Conservation (phyloP, 2,888 invertebrate species). For the Parnassius glacialis region DNA sequence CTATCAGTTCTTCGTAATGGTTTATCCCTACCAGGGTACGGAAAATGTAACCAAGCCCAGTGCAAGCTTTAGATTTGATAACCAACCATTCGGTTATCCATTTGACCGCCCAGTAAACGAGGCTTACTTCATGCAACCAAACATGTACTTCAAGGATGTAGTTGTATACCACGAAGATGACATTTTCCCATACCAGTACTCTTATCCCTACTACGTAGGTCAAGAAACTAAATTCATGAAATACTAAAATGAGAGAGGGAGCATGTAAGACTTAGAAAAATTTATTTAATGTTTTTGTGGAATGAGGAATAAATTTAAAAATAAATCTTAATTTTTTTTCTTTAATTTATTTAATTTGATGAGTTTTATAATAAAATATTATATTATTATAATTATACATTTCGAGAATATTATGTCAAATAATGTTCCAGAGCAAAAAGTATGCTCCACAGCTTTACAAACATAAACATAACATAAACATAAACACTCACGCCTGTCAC, state of each 20-base stretch:
- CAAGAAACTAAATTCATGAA: constrained; percentile 43
- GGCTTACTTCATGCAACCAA: constrained; percentile 74
- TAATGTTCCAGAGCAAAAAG: too few species aligned
- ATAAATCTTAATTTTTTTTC: constrained; percentile 5
- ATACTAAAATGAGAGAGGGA: constrained; percentile 42
- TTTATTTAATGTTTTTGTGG: not conserved
- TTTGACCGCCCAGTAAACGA: constrained; percentile 77
- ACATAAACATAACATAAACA: too few species aligned
- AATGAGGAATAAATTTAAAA: not conserved
- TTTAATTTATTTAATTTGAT: not conserved
- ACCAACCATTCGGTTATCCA: constrained; percentile 80
- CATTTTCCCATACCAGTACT: constrained; percentile 50
- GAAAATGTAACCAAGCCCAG: constrained; percentile 48
- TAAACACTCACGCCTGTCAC: too few species aligned
- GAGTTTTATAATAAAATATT: too few species aligned
- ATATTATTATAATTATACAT: too few species aligned
- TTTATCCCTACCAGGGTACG: constrained; percentile 75
- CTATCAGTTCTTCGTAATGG: constrained; percentile 83
- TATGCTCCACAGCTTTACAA: too few species aligned
- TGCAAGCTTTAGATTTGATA: constrained; percentile 60
- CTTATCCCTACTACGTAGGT: constrained; percentile 42
- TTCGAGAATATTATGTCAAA: too few species aligned
- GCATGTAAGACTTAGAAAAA: constrained; percentile 12
- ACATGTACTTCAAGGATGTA: constrained; percentile 82
- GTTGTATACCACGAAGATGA: constrained; percentile 74